A percentile compares a stretch with the other conserved stretches of the same genome.
These are phyloP conservation scores for Tholera decimalis DNA, from an alignment of 2,888 invertebrate genomes.

Conservation along the genomic window DNA sequence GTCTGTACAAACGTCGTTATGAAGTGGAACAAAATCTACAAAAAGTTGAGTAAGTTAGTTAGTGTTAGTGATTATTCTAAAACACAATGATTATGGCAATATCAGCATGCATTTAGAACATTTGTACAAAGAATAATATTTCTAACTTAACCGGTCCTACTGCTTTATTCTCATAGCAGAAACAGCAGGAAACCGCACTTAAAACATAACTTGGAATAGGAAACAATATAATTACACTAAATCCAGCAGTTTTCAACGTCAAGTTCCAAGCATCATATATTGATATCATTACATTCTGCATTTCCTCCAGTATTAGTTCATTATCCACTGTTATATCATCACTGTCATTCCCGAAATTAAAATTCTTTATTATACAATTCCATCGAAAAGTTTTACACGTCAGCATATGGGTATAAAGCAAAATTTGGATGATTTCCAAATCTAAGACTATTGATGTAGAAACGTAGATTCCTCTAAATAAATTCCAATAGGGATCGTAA, in stretches of 20 bases:
- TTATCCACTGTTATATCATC: conserved; percentile 31
- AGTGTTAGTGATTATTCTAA: neutral
- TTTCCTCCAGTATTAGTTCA: conserved; percentile 19
- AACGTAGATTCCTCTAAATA: conserved; percentile 36
- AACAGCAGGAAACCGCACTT: neutral
- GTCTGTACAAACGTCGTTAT: conserved; percentile 53
- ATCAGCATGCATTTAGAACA: neutral
- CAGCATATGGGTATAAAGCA: conserved; percentile 23
- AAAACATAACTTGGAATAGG: no score
- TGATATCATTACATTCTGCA: conserved; percentile 8
- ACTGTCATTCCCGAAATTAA: conserved; percentile 25
- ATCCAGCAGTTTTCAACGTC: conserved; percentile 26
- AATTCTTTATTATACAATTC: conserved; percentile 26
- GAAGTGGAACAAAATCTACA: conserved; percentile 46
- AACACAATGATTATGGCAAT: neutral
- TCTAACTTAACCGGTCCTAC: neutral
- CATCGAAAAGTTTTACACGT: conserved; percentile 41
- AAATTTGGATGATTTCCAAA: conserved; percentile 40
- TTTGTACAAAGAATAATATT: neutral
- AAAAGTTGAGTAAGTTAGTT: no score
- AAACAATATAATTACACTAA: conserved; percentile 31
- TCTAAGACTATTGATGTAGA: conserved; percentile 38
- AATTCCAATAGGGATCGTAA: conserved; percentile 36
- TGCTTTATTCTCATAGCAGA: neutral
- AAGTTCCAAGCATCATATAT: conserved; percentile 43